These are phyloP conservation scores for Bujurquina vittata DNA, from an alignment of 2,113 vertebrate species.

Conservation along the genomic window DNA sequence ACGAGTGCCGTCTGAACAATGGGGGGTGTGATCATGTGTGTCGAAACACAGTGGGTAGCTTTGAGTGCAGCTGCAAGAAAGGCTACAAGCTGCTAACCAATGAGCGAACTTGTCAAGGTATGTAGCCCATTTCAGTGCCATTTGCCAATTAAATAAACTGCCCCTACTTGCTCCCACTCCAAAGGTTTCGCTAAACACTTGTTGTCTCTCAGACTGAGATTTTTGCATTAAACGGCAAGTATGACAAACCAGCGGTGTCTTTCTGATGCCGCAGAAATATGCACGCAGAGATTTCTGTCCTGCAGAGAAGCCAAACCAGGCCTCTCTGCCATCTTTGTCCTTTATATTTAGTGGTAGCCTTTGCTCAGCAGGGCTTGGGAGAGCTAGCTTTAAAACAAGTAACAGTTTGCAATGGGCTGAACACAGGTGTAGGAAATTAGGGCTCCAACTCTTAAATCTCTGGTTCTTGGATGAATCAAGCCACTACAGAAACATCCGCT, in stretches of 20 bases:
- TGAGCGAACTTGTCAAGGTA: slow-evolving; percentile 96
- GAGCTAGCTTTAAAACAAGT: slow-evolving; percentile 66
- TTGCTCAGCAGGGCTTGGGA: slow-evolving; percentile 62
- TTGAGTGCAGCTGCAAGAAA: slow-evolving; percentile 98
- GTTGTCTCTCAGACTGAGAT: neutral
- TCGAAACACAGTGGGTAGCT: slow-evolving; percentile 96
- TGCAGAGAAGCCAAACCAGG: slow-evolving; percentile 23
- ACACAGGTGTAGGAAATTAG: slow-evolving; percentile 76
- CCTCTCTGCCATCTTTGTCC: slow-evolving; percentile 52
- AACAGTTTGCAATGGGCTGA: slow-evolving; percentile 53
- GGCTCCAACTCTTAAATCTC: slow-evolving; percentile 40
- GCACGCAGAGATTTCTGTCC: neutral
- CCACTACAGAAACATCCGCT: slow-evolving; percentile 67
- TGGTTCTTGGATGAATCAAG: slow-evolving; percentile 51
- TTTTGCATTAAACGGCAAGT: neutral
- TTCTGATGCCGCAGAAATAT: neutral
- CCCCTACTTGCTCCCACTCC: neutral
- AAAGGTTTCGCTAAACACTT: neutral
- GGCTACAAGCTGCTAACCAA: slow-evolving; percentile 98
- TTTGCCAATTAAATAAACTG: neutral
- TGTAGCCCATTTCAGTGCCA: slow-evolving; percentile 14
- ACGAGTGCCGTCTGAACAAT: slow-evolving; percentile 94
- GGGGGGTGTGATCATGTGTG: slow-evolving; percentile 97
- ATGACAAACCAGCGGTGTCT: neutral
- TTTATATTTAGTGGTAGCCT: slow-evolving; percentile 54